phyloP scores from a whole-genome alignment of 2,888 invertebrate genomes.

The Macroteleia sp. region DNA sequence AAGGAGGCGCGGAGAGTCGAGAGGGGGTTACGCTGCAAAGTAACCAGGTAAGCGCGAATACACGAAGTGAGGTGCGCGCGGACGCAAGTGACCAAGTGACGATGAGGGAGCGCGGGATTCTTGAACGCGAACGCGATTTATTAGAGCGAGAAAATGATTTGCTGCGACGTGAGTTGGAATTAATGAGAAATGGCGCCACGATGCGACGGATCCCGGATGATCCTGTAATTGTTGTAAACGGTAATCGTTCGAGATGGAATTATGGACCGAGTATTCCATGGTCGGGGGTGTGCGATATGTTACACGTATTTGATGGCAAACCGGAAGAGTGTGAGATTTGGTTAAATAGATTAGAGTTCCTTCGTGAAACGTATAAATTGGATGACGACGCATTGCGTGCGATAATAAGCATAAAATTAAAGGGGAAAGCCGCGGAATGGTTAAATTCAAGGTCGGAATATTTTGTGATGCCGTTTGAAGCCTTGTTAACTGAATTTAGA shows the following conservation, averaged over 20 bases:
- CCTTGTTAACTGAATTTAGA: neutral
- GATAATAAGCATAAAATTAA: constrained; percentile 12
- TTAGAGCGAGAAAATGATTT: too few relatives aligned
- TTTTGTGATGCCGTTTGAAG: neutral
- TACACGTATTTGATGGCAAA: neutral
- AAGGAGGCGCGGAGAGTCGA: too few relatives aligned
- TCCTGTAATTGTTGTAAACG: neutral
- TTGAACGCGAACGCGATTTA: too few relatives aligned
- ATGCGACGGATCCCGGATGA: neutral
- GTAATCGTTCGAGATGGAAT: neutral
- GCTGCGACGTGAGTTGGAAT: too few relatives aligned
- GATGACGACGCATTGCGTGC: neutral
- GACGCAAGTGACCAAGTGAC: too few relatives aligned
- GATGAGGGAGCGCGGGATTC: too few relatives aligned
- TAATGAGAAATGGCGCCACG: too few relatives aligned
- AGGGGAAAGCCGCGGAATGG: constrained; percentile 7
- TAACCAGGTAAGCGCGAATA: too few relatives aligned
- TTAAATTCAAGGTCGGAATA: constrained; percentile 2
- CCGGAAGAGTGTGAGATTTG: neutral
- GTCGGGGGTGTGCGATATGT: neutral
- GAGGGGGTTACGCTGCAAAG: too few relatives aligned
- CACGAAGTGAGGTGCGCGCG: too few relatives aligned
- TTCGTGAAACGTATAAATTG: neutral
- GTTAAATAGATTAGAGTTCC: neutral
- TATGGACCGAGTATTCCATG: neutral